These are phyloP conservation scores for Magallana gigas DNA, from an alignment of 1,140 invertebrate genomes.

Conservation along the genomic window DNA sequence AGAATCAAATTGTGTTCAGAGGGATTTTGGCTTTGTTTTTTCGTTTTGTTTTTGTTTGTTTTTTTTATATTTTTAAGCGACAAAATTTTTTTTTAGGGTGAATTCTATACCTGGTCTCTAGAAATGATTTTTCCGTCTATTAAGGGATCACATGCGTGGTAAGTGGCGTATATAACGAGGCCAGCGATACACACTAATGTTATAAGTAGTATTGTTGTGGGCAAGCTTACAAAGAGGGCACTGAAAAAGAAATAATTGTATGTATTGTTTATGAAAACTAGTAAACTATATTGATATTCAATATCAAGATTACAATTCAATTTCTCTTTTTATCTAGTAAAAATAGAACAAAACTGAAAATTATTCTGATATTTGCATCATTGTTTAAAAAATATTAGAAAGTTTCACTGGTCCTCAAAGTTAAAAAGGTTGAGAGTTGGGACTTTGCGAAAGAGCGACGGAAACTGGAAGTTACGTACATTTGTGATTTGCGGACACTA, in stretches of 20 bases:
- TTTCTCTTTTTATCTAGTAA: too few relatives aligned
- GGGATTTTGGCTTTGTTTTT: neutral
- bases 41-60: neutral
- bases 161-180: conserved; percentile 82
- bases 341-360: too few relatives aligned
- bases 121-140: conserved; percentile 64
- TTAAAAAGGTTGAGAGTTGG: too few relatives aligned
- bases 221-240: conserved; percentile 85
- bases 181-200: conserved; percentile 90
- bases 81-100: too few relatives aligned
- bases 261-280: too few relatives aligned
- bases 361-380: neutral
- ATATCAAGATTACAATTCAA: too few relatives aligned
- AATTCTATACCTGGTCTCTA: conserved; percentile 80
- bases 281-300: too few relatives aligned
- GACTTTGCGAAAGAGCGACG: neutral
- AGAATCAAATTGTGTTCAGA: neutral
- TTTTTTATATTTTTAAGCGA: neutral
- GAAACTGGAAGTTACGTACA: conserved; percentile 58
- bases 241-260: conserved; percentile 76
- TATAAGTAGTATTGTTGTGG: conserved; percentile 81
- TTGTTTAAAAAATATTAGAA: neutral
- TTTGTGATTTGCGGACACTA: conserved; percentile 65
- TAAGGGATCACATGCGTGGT: conserved; percentile 74
- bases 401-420: too few relatives aligned